A percentile compares a stretch with the other conserved stretches of the same genome.
phyloP scores from a whole-genome alignment of 2,797 vertebrate species.

The Tolypeutes matacus region DNA sequence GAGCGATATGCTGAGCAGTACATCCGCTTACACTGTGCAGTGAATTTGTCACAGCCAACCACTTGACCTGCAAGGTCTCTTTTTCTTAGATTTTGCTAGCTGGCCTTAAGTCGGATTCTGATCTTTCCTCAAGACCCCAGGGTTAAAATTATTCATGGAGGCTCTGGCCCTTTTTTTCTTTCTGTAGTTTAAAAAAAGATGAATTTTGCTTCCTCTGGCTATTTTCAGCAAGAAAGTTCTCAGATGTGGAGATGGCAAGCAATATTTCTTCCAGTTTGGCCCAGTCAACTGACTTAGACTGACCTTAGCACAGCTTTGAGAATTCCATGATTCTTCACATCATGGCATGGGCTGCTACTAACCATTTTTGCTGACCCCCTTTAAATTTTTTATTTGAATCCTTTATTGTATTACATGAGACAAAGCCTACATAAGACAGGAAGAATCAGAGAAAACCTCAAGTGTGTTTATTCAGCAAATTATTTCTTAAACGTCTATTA shows the following conservation, averaged over 20 bases:
- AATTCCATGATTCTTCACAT: conserved; percentile 20
- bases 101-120: not conserved
- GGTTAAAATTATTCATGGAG: conserved; percentile 70
- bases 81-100: not conserved
- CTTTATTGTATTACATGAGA: not conserved
- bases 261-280: conserved; percentile 54
- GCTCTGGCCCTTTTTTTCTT: conserved; percentile 51
- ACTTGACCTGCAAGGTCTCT: not conserved
- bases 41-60: not conserved
- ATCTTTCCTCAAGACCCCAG: not conserved
- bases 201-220: conserved; percentile 48
- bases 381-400: conserved; percentile 22
- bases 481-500: not conserved
- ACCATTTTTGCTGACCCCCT: conserved; percentile 23
- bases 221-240: conserved; percentile 63
- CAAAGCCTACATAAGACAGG: not conserved
- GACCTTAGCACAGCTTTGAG: not conserved
- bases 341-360: not conserved
- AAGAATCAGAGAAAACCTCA: not conserved
- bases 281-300: conserved; percentile 45
- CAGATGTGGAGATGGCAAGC: conserved; percentile 50
- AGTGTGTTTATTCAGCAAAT: conserved; percentile 16
- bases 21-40: not conserved
- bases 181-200: conserved; percentile 65
- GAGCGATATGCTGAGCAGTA: not conserved